Conservation (phyloP, 2,888 invertebrate species). For the Ernsta delagoae region DNA sequence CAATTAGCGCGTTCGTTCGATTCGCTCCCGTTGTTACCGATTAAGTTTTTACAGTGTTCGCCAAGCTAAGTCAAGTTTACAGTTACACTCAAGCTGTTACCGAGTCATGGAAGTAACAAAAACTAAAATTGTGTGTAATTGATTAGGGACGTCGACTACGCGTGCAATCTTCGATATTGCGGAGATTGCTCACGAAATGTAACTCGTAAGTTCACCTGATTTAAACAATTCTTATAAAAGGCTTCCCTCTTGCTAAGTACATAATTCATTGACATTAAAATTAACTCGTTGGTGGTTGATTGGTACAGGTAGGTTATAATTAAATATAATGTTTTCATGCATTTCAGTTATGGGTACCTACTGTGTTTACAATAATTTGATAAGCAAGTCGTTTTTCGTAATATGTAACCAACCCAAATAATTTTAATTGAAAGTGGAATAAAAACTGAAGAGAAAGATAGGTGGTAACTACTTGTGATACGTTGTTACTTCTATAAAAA, state of each 20-base stretch:
- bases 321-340: no score
- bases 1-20: slow-evolving; percentile 75
- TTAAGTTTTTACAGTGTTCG: slow-evolving; percentile 75
- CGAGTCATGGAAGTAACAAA: slow-evolving; percentile 67
- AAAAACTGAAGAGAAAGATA: no score
- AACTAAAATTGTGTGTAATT: slow-evolving; percentile 60
- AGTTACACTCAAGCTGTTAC: slow-evolving; percentile 68
- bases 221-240: background rate
- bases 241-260: background rate
- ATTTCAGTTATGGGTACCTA: no score
- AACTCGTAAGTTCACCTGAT: background rate
- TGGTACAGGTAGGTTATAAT: no score
- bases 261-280: background rate
- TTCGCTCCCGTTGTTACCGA: slow-evolving; percentile 83
- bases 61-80: slow-evolving; percentile 72
- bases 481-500: no score
- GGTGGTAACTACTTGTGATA: no score
- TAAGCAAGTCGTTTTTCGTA: no score
- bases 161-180: slow-evolving; percentile 38
- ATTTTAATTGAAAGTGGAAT: no score
- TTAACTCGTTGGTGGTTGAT: no score
- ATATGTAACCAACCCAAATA: no score
- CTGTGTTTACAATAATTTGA: no score
- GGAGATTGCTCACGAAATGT: slow-evolving; percentile 1
- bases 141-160: slow-evolving; percentile 45